phyloP scores from a whole-genome alignment of 2,797 vertebrate genomes.

The Glyptemys insculpta region DNA sequence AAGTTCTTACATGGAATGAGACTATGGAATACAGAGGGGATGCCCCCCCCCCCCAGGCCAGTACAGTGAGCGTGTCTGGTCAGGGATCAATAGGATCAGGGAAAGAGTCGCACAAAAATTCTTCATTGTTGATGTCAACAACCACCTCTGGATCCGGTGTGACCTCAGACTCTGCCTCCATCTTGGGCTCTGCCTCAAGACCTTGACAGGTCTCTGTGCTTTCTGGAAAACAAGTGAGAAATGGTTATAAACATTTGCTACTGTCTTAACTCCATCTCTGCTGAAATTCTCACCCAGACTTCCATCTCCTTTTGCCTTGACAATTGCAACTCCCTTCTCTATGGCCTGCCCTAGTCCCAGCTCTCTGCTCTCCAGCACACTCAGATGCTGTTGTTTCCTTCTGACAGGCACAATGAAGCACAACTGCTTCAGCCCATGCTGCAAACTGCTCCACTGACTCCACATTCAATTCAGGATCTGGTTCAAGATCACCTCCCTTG shows the following conservation, averaged over 20 bases:
- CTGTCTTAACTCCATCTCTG: not conserved
- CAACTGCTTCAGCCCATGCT: not conserved
- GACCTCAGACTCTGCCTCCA: constrained; percentile 23
- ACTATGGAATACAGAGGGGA: constrained; percentile 40
- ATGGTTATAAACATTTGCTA: not conserved
- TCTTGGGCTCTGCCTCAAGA: not conserved
- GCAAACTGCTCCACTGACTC: not conserved
- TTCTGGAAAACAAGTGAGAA: constrained; percentile 45
- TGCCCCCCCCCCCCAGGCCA: not conserved
- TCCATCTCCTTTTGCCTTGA: not conserved
- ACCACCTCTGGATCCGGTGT: constrained; percentile 37
- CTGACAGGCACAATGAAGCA: not conserved
- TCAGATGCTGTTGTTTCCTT: not conserved
- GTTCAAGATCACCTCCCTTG: not conserved
- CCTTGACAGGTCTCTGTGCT: constrained; percentile 8
- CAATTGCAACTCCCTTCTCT: not conserved
- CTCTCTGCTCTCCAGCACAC: not conserved
- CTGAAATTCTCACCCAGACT: not conserved
- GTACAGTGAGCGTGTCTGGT: constrained; percentile 8
- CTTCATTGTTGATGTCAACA: constrained; percentile 44
- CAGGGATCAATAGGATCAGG: constrained; percentile 55
- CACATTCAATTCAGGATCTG: not conserved
- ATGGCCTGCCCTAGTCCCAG: not conserved
- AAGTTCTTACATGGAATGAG: constrained; percentile 23
- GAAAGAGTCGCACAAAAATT: constrained; percentile 50